A percentile compares a stretch with the other conserved stretches of the same genome.
phyloP scores from a whole-genome alignment of 2,113 vertebrate species.

The Saimiri boliviensis region DNA sequence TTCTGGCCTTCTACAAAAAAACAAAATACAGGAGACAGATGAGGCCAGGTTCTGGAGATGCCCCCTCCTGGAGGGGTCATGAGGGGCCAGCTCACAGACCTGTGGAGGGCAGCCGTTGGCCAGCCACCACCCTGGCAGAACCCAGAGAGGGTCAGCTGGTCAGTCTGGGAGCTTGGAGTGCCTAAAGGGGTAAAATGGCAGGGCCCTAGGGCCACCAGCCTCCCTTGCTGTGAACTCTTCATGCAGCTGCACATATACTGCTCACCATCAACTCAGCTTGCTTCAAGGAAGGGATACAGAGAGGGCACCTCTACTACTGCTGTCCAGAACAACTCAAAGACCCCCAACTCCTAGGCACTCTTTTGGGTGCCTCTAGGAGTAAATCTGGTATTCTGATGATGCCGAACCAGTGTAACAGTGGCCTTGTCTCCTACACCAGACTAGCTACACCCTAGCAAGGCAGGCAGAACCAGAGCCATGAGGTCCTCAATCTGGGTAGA shows the following conservation, averaged over 20 bases:
- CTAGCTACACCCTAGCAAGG: conserved; percentile 15
- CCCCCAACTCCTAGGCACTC: neutral
- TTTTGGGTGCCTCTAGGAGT: neutral
- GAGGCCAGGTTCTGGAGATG: conserved; percentile 50
- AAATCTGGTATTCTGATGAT: neutral
- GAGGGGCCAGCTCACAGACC: conserved; percentile 59
- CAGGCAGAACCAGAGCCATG: neutral
- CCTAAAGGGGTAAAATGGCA: conserved; percentile 27
- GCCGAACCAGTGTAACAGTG: neutral
- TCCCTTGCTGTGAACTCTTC: conserved; percentile 43
- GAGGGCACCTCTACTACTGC: neutral
- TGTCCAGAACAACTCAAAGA: neutral
- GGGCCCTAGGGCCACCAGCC: conserved; percentile 45
- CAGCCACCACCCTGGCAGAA: conserved; percentile 44
- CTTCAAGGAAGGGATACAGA: conserved; percentile 11
- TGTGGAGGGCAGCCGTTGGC: conserved; percentile 34
- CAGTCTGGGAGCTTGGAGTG: conserved; percentile 48
- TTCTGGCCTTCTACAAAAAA: conserved; percentile 89
- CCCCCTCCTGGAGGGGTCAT: conserved; percentile 48
- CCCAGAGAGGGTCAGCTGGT: conserved; percentile 47
- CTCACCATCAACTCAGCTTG: conserved; percentile 61
- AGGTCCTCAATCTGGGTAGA: neutral
- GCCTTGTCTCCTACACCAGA: neutral
- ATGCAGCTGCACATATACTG: neutral
- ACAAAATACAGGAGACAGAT: conserved; percentile 65